Evolutionary conservation across 2,113 vertebrate species (phyloP).

Genomic region (Pseudolaguvia tuberculata): DNA sequence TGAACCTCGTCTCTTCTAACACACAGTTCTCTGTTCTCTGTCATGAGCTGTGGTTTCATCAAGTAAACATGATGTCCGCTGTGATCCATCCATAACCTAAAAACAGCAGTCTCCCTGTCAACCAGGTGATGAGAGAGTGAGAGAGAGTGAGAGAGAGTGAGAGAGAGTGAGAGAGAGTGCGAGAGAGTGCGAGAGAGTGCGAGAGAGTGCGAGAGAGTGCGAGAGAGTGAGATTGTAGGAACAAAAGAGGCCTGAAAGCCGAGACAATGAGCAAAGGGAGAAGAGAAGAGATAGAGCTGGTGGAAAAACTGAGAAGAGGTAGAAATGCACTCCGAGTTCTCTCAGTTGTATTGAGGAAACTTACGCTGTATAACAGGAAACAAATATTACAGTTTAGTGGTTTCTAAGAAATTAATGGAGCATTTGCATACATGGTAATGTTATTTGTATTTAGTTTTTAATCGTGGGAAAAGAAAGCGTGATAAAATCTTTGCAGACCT

Average conservation of each 20-base stretch:
- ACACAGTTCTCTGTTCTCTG: conserved; percentile 25
- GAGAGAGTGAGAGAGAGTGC: conserved; percentile 4
- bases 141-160: not conserved
- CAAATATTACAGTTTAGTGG: not conserved
- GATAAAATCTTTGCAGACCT: too few species aligned
- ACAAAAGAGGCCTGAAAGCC: not conserved
- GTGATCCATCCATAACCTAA: conserved; percentile 28
- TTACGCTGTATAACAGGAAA: not conserved
- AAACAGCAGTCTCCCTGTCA: conserved; percentile 45
- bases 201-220: too few species aligned
- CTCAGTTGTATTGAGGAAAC: not conserved
- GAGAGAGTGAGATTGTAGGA: not conserved
- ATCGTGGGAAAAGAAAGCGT: too few species aligned
- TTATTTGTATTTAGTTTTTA: too few species aligned
- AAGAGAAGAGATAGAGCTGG: too few species aligned
- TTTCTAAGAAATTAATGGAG: not conserved
- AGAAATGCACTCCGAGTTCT: not conserved
- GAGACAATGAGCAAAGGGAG: not conserved
- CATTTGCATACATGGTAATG: too few species aligned
- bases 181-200: conserved; percentile 23
- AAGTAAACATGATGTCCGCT: conserved; percentile 41
- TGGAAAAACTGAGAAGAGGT: not conserved
- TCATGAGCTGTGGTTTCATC: conserved; percentile 23
- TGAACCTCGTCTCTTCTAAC: conserved; percentile 36
- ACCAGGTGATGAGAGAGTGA: conserved; percentile 32